phyloP scores from a whole-genome alignment of 1,140 invertebrate species.

The Ceratitis capitata region DNA sequence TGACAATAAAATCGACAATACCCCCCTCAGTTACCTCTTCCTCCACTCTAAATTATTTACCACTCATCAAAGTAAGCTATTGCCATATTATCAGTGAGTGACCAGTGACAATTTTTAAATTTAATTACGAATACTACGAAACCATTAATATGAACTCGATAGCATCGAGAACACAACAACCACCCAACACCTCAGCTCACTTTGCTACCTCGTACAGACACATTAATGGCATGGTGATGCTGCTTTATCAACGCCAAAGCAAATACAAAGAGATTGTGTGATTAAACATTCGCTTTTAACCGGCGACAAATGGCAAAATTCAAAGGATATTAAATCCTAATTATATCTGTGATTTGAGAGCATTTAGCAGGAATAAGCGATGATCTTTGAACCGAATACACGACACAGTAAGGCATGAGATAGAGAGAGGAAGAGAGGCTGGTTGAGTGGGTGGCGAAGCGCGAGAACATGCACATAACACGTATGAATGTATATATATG shows the following conservation, averaged over 20 bases:
- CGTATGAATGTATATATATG: background rate
- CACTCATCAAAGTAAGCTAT: no score
- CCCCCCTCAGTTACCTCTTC: no score
- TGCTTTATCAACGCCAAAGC: background rate
- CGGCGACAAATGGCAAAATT: slow-evolving; percentile 30
- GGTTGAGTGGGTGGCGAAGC: background rate
- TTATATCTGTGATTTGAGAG: slow-evolving; percentile 30
- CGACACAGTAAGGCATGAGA: background rate
- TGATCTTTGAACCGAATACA: slow-evolving; percentile 13
- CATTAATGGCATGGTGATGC: background rate
- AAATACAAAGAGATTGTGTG: background rate
- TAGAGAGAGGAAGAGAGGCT: no score
- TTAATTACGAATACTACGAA: background rate
- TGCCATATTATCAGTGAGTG: no score
- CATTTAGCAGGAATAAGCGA: slow-evolving; percentile 15
- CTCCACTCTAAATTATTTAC: no score
- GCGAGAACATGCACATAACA: background rate
- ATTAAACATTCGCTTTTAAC: slow-evolving; percentile 30
- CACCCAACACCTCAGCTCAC: background rate
- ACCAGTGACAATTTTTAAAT: background rate
- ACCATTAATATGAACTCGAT: background rate
- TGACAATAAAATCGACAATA: no score
- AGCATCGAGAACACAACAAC: background rate
- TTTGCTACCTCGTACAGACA: no score
- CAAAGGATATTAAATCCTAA: slow-evolving; percentile 34